A percentile compares a stretch with the other conserved stretches of the same genome.
Evolutionary conservation across 2,113 vertebrate genomes (phyloP).

Genomic region (Cygnus atratus): DNA sequence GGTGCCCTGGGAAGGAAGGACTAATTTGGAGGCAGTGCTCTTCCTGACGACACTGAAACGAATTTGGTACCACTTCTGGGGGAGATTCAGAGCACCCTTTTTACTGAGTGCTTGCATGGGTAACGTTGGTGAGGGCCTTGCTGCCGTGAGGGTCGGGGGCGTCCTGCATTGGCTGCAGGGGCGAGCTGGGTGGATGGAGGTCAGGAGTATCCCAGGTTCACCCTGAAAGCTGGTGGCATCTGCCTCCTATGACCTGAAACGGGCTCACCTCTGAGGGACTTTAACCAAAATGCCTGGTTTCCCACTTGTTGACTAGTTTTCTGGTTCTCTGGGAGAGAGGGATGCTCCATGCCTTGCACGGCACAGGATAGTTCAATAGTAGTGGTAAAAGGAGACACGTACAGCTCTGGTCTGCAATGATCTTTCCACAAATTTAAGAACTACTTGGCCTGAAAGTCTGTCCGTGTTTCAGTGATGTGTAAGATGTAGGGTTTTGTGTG

Average conservation of each 20-base stretch:
- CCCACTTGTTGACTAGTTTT: background rate
- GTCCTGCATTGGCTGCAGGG: background rate
- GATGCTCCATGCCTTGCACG: background rate
- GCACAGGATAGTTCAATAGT: background rate
- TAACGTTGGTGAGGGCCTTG: background rate
- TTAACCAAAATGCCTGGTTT: background rate
- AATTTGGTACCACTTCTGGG: background rate
- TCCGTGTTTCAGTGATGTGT: background rate
- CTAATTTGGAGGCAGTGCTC: background rate
- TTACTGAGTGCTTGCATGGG: fast-evolving
- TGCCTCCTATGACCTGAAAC: background rate
- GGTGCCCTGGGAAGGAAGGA: background rate
- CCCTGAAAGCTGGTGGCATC: background rate
- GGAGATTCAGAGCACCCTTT: background rate
- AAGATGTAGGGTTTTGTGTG: background rate
- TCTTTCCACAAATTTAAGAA: background rate
- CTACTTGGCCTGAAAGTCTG: background rate
- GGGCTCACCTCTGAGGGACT: background rate
- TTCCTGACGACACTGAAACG: fast-evolving
- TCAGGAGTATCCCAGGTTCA: background rate
- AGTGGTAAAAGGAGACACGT: background rate
- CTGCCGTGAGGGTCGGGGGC: background rate
- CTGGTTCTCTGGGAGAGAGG: background rate
- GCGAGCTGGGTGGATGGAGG: background rate
- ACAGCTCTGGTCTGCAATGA: background rate